Percentiles rank a stretch among this genome's conserved stretches.
Conservation (phyloP, 2,113 vertebrate species). For the Vimba vimba region DNA sequence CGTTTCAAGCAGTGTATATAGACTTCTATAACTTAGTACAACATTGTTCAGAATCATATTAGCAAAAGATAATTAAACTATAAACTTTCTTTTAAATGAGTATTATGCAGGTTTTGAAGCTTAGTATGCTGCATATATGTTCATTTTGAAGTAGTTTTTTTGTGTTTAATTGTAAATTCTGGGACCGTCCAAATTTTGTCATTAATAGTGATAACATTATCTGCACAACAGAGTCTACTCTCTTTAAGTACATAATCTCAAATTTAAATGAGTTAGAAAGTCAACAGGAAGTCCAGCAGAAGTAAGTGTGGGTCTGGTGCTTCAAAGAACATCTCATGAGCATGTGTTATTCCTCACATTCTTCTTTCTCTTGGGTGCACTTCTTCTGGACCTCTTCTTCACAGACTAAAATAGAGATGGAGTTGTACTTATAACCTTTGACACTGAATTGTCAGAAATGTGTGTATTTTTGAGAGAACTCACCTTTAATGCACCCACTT, state of each 20-base stretch:
- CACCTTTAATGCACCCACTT: slow-evolving; percentile 35
- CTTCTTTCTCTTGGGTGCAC: slow-evolving; percentile 38
- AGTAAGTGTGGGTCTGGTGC: background rate
- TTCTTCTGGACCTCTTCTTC: slow-evolving; percentile 40
- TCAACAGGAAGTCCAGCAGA: background rate
- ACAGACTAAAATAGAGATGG: slow-evolving; percentile 32
- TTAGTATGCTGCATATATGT: slow-evolving; percentile 12
- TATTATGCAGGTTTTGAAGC: background rate
- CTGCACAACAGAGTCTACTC: slow-evolving; percentile 19
- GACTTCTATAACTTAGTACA: slow-evolving; percentile 15
- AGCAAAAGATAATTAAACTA: background rate
- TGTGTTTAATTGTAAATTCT: background rate
- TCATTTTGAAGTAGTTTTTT: background rate
- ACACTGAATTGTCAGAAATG: background rate
- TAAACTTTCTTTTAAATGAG: background rate
- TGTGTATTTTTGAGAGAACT: slow-evolving; percentile 1
- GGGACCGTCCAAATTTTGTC: background rate
- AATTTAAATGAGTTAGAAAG: background rate
- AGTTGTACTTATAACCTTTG: background rate
- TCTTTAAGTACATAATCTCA: background rate
- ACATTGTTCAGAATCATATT: slow-evolving; percentile 7
- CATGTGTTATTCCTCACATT: slow-evolving; percentile 4
- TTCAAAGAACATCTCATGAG: slow-evolving; percentile 24
- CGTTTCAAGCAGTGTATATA: slow-evolving; percentile 19
- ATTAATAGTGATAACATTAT: slow-evolving; percentile 15